Percentiles rank a stretch among this genome's conserved stretches.
These are phyloP conservation scores for Scaptodrosophila lebanonensis DNA, from an alignment of 1,140 invertebrate species.

Conservation along the genomic window DNA sequence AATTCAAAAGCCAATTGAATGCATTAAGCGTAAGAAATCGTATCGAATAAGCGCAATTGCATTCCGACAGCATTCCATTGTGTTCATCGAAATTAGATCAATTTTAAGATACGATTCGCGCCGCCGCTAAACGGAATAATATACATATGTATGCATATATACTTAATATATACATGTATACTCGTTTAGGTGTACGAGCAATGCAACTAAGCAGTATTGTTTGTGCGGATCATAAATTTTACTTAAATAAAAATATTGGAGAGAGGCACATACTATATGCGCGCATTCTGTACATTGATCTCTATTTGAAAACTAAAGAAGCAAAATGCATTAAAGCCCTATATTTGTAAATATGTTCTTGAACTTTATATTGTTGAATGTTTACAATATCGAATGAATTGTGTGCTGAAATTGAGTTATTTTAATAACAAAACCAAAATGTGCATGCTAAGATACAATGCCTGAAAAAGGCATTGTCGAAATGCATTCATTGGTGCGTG, in stretches of 20 bases:
- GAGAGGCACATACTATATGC: no score
- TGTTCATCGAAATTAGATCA: slow-evolving; percentile 68
- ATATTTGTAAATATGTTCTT: no score
- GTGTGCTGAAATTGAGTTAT: no score
- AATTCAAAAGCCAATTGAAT: slow-evolving; percentile 74
- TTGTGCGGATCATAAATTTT: slow-evolving; percentile 5
- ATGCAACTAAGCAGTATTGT: slow-evolving; percentile 3
- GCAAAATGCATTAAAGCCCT: no score
- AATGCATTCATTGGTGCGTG: slow-evolving; percentile 15
- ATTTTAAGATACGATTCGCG: slow-evolving; percentile 27
- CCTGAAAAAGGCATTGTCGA: no score
- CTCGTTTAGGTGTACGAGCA: neutral
- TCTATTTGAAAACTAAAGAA: no score
- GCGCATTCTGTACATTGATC: no score
- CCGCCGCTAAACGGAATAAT: slow-evolving; percentile 11
- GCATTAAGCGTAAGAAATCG: slow-evolving; percentile 71
- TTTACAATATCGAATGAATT: slow-evolving; percentile 4
- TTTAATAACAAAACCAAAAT: no score
- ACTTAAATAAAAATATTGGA: no score
- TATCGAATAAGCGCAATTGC: slow-evolving; percentile 67
- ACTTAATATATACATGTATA: neutral
- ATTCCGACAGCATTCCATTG: slow-evolving; percentile 56
- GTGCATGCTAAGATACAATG: no score
- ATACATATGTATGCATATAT: slow-evolving; percentile 4
- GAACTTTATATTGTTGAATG: slow-evolving; percentile 41